These are phyloP conservation scores for Epinephelus lanceolatus DNA, from an alignment of 2,113 vertebrate genomes.

Conservation along the genomic window DNA sequence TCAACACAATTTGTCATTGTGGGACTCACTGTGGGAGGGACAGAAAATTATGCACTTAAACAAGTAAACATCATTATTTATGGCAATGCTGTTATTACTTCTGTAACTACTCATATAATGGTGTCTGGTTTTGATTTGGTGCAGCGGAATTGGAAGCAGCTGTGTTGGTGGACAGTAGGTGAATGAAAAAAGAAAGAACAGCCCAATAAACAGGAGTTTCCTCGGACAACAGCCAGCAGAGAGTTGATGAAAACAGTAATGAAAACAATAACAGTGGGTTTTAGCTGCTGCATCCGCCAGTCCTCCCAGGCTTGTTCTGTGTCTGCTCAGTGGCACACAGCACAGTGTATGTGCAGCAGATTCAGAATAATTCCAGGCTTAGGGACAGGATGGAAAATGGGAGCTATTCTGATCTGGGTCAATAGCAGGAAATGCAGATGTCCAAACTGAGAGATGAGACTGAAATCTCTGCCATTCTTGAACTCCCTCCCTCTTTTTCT, in stretches of 20 bases:
- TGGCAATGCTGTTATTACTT: background rate
- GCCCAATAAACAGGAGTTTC: constrained; percentile 34
- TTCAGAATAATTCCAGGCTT: constrained; percentile 35
- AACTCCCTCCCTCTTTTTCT: constrained; percentile 5
- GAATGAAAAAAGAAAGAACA: constrained; percentile 27
- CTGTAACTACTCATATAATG: background rate
- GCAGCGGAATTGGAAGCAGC: constrained; percentile 42
- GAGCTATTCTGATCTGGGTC: constrained; percentile 58
- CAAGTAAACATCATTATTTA: background rate
- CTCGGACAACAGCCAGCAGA: constrained; percentile 42
- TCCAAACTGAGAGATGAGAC: constrained; percentile 49
- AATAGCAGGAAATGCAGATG: constrained; percentile 62
- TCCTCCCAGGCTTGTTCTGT: constrained; percentile 18
- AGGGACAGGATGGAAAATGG: constrained; percentile 57
- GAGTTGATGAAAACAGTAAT: constrained; percentile 49
- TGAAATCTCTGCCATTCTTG: constrained; percentile 24
- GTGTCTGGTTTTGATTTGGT: constrained; percentile 36
- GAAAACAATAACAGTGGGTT: constrained; percentile 59
- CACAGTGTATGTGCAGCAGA: constrained; percentile 24
- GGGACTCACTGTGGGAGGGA: constrained; percentile 17
- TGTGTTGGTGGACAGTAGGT: constrained; percentile 44
- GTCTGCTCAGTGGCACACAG: constrained; percentile 15
- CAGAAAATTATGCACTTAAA: constrained; percentile 4
- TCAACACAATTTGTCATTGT: constrained; percentile 46
- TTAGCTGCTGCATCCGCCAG: constrained; percentile 23